Percentiles rank a stretch among this genome's conserved stretches.
Conservation (phyloP, 1,140 invertebrate genomes). For the Ruditapes philippinarum region DNA sequence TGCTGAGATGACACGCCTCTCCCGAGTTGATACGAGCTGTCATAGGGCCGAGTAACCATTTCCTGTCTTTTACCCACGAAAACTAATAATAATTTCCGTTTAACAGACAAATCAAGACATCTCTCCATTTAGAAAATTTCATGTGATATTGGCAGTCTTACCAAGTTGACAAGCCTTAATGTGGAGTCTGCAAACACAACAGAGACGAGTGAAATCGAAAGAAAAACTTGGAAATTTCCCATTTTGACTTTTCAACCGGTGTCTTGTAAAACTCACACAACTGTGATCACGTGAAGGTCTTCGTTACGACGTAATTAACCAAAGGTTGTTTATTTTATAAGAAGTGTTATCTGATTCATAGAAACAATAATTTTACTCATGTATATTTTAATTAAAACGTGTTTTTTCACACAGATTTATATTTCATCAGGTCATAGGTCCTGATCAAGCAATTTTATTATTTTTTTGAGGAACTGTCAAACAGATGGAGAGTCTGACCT, state of each 20-base stretch:
- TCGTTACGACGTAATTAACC: neutral
- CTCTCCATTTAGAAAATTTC: neutral
- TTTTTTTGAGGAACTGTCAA: too few species aligned
- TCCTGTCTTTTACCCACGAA: neutral
- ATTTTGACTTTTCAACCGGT: neutral
- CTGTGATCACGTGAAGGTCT: neutral
- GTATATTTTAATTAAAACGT: too few species aligned
- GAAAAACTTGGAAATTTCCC: neutral
- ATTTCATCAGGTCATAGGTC: too few species aligned
- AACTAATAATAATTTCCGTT: neutral
- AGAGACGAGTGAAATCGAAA: neutral
- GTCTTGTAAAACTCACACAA: neutral
- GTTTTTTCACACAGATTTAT: too few species aligned
- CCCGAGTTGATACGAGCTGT: too few species aligned
- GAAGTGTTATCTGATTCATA: too few species aligned
- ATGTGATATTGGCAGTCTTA: neutral
- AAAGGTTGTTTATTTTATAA: too few species aligned
- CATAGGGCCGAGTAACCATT: too few species aligned
- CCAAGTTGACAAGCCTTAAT: slow-evolving; percentile 8
- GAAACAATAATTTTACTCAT: too few species aligned
- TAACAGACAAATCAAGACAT: neutral
- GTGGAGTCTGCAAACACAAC: neutral
- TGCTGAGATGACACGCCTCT: too few species aligned
- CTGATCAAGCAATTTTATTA: too few species aligned
- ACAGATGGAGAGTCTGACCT: too few species aligned